These are phyloP conservation scores for Lethrus apterus DNA, from an alignment of 1,140 invertebrate species.

Conservation along the genomic window DNA sequence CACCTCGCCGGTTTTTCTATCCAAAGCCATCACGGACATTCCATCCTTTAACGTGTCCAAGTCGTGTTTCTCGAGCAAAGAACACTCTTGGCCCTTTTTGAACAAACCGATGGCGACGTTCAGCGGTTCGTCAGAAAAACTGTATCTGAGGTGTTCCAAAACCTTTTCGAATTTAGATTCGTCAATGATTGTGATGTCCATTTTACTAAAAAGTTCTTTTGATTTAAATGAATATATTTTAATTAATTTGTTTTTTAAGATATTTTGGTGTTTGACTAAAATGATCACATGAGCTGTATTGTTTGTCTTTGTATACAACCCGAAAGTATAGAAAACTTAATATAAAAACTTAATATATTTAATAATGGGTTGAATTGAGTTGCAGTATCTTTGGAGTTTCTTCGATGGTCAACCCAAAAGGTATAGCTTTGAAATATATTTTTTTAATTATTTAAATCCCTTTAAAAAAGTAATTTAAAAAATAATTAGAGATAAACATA, in stretches of 20 bases:
- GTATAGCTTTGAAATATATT: too few species aligned
- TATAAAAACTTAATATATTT: background rate
- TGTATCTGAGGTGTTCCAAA: constrained; percentile 62
- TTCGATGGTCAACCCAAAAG: too few species aligned
- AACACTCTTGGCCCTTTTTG: constrained; percentile 55
- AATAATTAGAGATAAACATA: too few species aligned
- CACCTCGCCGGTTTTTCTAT: constrained; percentile 52
- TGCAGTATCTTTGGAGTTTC: background rate
- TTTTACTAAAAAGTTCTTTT: constrained; percentile 21
- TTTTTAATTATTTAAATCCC: too few species aligned
- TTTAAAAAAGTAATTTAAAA: too few species aligned
- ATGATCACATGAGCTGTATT: too few species aligned
- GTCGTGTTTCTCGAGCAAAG: constrained; percentile 66
- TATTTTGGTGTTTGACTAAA: too few species aligned
- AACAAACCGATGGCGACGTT: constrained; percentile 68
- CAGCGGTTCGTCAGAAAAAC: constrained; percentile 73
- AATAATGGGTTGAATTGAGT: background rate
- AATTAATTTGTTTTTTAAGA: too few species aligned
- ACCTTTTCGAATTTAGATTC: constrained; percentile 51
- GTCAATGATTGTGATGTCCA: constrained; percentile 44
- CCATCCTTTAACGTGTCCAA: constrained; percentile 59
- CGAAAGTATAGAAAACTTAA: background rate
- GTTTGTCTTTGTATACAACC: too few species aligned
- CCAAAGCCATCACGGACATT: constrained; percentile 61
- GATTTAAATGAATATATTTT: background rate